phyloP scores from a whole-genome alignment of 2,888 invertebrate genomes.

The Morpho achilles region DNA sequence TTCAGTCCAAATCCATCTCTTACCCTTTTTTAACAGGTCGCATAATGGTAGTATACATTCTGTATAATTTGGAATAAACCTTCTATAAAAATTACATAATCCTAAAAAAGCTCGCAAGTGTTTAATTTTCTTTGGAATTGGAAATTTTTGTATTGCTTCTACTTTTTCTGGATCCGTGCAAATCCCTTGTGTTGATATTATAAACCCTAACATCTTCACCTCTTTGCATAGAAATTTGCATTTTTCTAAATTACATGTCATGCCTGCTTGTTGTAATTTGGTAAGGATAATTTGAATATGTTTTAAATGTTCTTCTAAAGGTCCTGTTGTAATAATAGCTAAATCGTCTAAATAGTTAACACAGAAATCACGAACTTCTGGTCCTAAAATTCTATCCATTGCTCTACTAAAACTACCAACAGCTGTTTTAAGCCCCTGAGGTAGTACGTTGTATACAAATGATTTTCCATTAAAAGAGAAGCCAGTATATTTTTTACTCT shows the following conservation, averaged over 20 bases:
- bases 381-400: constrained; percentile 32
- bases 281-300: constrained; percentile 22
- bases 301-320: constrained; percentile 23
- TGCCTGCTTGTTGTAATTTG: constrained; percentile 15
- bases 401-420: constrained; percentile 33
- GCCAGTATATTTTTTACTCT: no score
- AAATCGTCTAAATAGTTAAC: constrained; percentile 33
- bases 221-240: constrained; percentile 21
- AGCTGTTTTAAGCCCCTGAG: constrained; percentile 29
- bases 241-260: constrained; percentile 23
- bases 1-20: constrained; percentile 24
- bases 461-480: constrained; percentile 24
- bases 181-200: constrained; percentile 25
- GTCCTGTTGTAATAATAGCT: constrained; percentile 25
- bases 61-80: constrained; percentile 29
- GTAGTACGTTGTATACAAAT: constrained; percentile 25
- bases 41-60: constrained; percentile 21
- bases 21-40: constrained; percentile 27
- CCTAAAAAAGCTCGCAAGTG: no score
- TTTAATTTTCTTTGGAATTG: constrained; percentile 27
- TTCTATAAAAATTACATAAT: constrained; percentile 30
- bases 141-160: constrained; percentile 25
- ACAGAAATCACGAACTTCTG: constrained; percentile 29
- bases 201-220: constrained; percentile 27
- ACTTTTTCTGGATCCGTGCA: constrained; percentile 22